Evolutionary conservation across 2,888 invertebrate species (phyloP).

Genomic region (Neoaliturus tenellus): DNA sequence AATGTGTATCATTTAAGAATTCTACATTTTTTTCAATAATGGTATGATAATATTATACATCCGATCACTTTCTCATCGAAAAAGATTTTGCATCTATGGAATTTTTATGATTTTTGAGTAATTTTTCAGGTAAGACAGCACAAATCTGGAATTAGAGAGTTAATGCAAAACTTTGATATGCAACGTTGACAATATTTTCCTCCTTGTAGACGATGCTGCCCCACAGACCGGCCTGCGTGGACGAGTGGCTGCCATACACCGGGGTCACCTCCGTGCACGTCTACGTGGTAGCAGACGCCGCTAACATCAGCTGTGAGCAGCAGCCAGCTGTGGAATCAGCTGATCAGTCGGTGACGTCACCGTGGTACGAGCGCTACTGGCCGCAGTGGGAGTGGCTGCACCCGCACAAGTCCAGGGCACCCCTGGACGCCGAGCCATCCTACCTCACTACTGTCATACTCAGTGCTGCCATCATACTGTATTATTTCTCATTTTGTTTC

Average conservation of each 20-base stretch:
- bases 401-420: neutral
- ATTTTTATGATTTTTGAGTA: no score
- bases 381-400: neutral
- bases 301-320: constrained; percentile 59
- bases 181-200: no score
- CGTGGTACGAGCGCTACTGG: neutral
- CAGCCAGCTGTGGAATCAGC: no score
- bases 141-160: no score
- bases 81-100: no score
- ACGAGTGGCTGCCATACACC: constrained; percentile 55
- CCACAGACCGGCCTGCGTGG: constrained; percentile 62
- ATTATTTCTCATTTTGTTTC: neutral
- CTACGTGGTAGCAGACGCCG: constrained; percentile 63
- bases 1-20: no score
- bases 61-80: no score
- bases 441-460: neutral
- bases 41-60: no score
- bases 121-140: no score
- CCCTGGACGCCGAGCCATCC: neutral
- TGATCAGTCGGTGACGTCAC: neutral
- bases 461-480: neutral
- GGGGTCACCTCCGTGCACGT: constrained; percentile 64
- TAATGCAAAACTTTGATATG: no score
- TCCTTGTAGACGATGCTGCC: constrained; percentile 60
- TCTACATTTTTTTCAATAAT: no score